Evolutionary conservation across 2,797 vertebrate genomes (phyloP).

Genomic region (Chloroceryle inda): DNA sequence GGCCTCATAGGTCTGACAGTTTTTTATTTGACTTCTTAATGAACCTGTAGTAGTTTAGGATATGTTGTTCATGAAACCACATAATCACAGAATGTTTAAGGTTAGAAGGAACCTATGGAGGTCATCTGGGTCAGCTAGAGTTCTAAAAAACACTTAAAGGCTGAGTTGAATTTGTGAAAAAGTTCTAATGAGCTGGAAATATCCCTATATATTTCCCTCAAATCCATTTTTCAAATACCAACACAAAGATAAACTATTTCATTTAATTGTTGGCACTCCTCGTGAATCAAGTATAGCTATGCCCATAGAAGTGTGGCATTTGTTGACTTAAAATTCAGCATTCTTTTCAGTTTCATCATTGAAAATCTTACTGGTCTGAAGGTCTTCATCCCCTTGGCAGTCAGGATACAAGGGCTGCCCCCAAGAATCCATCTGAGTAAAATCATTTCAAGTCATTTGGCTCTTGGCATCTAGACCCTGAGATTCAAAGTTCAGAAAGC

Average conservation of each 20-base stretch:
- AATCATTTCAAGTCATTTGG: not conserved
- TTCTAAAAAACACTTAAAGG: not conserved
- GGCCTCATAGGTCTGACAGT: rapidly evolving
- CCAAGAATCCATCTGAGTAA: not conserved
- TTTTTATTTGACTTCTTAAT: not conserved
- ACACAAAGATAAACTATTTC: not conserved
- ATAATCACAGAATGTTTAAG: not conserved
- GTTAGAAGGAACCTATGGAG: not conserved
- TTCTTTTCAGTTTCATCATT: not conserved
- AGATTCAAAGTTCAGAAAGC: not conserved
- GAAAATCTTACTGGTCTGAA: not conserved
- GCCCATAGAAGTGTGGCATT: not conserved
- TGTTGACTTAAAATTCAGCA: not conserved
- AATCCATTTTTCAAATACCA: not conserved
- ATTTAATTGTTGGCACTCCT: not conserved
- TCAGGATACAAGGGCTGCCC: not conserved
- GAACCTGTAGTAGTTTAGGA: not conserved
- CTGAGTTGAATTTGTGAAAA: not conserved
- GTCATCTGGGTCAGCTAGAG: not conserved
- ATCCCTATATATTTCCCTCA: not conserved
- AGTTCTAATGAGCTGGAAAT: not conserved
- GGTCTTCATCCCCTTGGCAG: not conserved
- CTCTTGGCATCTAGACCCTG: not conserved
- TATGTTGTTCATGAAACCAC: not conserved
- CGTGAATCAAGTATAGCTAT: not conserved